phyloP scores from a whole-genome alignment of 2,888 invertebrate genomes.

The Rotaria sp. region DNA sequence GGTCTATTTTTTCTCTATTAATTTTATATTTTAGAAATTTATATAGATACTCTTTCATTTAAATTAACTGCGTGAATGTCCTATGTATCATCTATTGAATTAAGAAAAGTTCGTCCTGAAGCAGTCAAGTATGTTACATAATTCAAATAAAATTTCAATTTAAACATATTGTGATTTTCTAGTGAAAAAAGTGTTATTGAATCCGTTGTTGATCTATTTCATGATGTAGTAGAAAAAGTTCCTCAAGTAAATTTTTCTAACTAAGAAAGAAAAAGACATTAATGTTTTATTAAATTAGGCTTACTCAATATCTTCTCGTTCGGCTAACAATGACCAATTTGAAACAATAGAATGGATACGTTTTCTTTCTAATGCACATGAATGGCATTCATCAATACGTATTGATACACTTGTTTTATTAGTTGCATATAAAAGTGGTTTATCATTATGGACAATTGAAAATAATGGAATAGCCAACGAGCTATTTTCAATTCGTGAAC shows the following conservation, averaged over 20 bases:
- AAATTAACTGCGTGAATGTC: not conserved
- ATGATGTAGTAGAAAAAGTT: constrained; percentile 20
- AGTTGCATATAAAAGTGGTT: constrained; percentile 16
- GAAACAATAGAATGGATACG: constrained; percentile 6
- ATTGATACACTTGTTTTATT: constrained; percentile 17
- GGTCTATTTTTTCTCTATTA: not conserved
- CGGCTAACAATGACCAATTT: not conserved
- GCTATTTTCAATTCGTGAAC: constrained; percentile 16
- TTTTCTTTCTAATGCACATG: not conserved
- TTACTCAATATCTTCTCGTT: not conserved
- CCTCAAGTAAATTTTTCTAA: not conserved
- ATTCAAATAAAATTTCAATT: not conserved
- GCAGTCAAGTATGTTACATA: not conserved
- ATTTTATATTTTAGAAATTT: not conserved
- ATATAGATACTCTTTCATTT: not conserved
- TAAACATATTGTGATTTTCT: not conserved
- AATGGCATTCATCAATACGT: constrained; percentile 16
- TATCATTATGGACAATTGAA: constrained; percentile 26
- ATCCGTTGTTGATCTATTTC: constrained; percentile 8
- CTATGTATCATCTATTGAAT: not conserved
- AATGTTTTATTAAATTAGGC: not conserved
- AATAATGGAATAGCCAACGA: not conserved
- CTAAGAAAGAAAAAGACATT: too few relatives aligned
- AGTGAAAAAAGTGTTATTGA: constrained; percentile 13
- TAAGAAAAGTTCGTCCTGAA: constrained; percentile 28